phyloP scores from a whole-genome alignment of 2,113 vertebrate genomes.

The Antechinus flavipes region DNA sequence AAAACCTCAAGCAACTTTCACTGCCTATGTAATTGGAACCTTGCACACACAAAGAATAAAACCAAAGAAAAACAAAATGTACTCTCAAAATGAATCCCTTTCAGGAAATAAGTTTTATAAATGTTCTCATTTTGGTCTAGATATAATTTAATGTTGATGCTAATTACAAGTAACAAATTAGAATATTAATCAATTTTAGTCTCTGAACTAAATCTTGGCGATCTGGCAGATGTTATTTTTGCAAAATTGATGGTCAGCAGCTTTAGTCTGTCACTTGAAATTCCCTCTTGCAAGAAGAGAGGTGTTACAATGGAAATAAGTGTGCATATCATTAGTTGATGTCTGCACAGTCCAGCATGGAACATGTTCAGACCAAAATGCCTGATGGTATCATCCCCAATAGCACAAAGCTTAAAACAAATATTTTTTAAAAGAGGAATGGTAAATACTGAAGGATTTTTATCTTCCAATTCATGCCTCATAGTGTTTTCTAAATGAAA shows the following conservation, averaged over 20 bases:
- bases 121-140: conserved; percentile 72
- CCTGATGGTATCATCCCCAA: conserved; percentile 66
- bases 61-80: conserved; percentile 47
- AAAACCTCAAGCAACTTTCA: conserved; percentile 57
- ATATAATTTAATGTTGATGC: conserved; percentile 72
- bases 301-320: conserved; percentile 72
- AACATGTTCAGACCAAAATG: conserved; percentile 72
- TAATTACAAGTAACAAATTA: conserved; percentile 83
- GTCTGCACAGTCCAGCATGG: conserved; percentile 73
- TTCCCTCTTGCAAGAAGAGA: conserved; percentile 81
- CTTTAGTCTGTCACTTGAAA: conserved; percentile 82
- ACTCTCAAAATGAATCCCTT: conserved; percentile 67
- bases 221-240: conserved; percentile 81
- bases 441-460: conserved; percentile 55
- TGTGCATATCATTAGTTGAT: conserved; percentile 76
- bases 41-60: conserved; percentile 19
- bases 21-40: conserved; percentile 54
- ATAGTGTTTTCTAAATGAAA: conserved; percentile 67
- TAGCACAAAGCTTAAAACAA: conserved; percentile 18
- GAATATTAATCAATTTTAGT: conserved; percentile 82
- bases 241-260: conserved; percentile 84
- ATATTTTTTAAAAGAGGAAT: not conserved
- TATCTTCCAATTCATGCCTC: conserved; percentile 66
- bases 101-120: conserved; percentile 62
- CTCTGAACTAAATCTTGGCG: conserved; percentile 79